These are phyloP conservation scores for Ptychobarbus kaznakovi DNA, from an alignment of 2,797 vertebrate species.

Conservation along the genomic window DNA sequence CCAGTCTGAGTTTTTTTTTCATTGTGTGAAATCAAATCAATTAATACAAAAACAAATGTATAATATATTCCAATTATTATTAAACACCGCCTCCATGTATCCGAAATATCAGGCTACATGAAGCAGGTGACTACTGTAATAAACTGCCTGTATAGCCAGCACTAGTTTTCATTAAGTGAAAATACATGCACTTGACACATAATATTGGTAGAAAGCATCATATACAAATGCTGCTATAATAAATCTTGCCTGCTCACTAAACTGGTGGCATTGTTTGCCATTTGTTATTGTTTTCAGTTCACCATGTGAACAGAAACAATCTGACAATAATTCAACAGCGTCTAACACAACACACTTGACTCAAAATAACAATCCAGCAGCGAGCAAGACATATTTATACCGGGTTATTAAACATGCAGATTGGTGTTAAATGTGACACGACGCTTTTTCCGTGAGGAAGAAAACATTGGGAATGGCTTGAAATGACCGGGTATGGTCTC, in stretches of 20 bases:
- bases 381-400: not conserved
- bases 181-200: not conserved
- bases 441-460: slow-evolving; percentile 5
- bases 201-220: not conserved
- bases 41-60: not conserved
- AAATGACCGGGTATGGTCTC: not conserved
- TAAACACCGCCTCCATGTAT: not conserved
- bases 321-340: slow-evolving; percentile 3
- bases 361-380: not conserved
- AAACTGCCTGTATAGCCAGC: no score
- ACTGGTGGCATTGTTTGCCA: slow-evolving; percentile 15
- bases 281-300: slow-evolving; percentile 47
- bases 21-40: not conserved
- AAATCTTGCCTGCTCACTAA: not conserved
- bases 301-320: slow-evolving; percentile 37
- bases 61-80: not conserved
- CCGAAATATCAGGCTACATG: not conserved
- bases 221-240: not conserved
- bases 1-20: not conserved
- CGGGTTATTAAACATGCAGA: not conserved
- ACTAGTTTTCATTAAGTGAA: not conserved
- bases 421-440: not conserved
- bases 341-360: slow-evolving; percentile 2
- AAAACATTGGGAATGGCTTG: slow-evolving; percentile 7
- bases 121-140: not conserved